These are phyloP conservation scores for Caenorhabditis plicata DNA, from an alignment of 2,888 invertebrate species.

Conservation along the genomic window DNA sequence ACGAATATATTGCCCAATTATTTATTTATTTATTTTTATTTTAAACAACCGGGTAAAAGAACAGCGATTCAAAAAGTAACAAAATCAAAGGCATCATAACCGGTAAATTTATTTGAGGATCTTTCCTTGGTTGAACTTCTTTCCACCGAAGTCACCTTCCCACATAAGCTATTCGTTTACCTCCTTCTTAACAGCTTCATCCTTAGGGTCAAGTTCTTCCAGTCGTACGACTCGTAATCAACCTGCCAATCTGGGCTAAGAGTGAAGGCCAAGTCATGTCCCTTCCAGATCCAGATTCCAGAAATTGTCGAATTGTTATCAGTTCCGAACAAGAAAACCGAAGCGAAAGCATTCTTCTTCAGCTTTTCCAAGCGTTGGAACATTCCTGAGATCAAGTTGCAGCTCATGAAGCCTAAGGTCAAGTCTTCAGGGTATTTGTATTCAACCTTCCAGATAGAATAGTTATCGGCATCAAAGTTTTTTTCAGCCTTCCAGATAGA, in stretches of 20 bases:
- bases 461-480: constrained; percentile 90
- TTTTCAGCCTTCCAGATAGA: no score
- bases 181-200: constrained; percentile 73
- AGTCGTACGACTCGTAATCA: constrained; percentile 92
- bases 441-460: constrained; percentile 91
- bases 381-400: constrained; percentile 95
- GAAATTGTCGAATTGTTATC: constrained; percentile 90
- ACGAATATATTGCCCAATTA: no score
- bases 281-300: constrained; percentile 97
- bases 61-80: no score
- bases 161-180: constrained; percentile 64
- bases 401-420: constrained; percentile 91
- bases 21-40: no score
- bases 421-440: constrained; percentile 94
- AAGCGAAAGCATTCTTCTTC: constrained; percentile 93
- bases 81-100: no score
- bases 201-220: constrained; percentile 85
- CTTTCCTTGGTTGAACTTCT: constrained; percentile 95
- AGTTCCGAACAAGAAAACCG: constrained; percentile 86
- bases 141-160: constrained; percentile 79
- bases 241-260: constrained; percentile 71
- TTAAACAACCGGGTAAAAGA: no score
- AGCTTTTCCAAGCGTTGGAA: constrained; percentile 96
- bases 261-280: constrained; percentile 85
- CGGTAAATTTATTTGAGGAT: constrained; percentile 91